These are phyloP conservation scores for Tenthredo distinguenda DNA, from an alignment of 2,888 invertebrate species.

Conservation along the genomic window DNA sequence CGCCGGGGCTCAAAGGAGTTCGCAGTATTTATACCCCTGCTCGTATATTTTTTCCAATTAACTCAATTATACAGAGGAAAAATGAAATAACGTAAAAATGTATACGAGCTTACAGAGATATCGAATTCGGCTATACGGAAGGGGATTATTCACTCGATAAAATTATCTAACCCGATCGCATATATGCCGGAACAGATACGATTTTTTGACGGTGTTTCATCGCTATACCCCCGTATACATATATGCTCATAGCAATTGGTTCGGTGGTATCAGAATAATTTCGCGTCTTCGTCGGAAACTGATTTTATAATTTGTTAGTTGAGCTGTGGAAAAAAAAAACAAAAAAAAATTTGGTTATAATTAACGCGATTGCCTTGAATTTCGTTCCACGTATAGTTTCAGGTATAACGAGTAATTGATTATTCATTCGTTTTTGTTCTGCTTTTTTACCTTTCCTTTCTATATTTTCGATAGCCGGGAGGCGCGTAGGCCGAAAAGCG, in stretches of 20 bases:
- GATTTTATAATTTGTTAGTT: background rate
- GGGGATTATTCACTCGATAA: background rate
- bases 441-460: background rate
- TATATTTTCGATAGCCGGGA: background rate
- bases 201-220: background rate
- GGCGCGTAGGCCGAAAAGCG: background rate
- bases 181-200: background rate
- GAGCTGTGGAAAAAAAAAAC: too few relatives aligned
- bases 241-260: too few relatives aligned
- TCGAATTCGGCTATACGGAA: background rate
- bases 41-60: constrained; percentile 1
- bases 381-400: background rate
- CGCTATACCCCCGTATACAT: too few relatives aligned
- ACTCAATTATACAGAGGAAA: background rate
- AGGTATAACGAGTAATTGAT: background rate
- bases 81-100: background rate
- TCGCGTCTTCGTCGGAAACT: background rate
- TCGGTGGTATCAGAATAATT: background rate
- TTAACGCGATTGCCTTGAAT: background rate
- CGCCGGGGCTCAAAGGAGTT: background rate
- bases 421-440: background rate
- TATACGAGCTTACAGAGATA: background rate
- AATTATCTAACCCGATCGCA: background rate
- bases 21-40: background rate
- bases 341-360: too few relatives aligned